Percentiles rank a stretch among this genome's conserved stretches.
phyloP scores from a whole-genome alignment of 2,113 vertebrate genomes.

The Talpa occidentalis region DNA sequence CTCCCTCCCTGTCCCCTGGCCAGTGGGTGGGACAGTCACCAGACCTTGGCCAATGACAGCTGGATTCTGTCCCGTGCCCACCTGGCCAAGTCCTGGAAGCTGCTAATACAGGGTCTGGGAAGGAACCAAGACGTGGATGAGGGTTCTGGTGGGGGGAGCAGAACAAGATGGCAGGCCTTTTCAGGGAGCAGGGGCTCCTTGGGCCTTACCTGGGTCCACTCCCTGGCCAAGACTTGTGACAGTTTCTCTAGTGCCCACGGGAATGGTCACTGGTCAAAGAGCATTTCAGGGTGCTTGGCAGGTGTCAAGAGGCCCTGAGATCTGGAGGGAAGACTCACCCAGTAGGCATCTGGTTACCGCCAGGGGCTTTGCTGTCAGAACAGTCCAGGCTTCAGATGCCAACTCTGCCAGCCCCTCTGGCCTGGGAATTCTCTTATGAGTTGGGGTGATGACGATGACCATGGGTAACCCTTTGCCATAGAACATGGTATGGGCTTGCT shows the following conservation, averaged over 20 bases:
- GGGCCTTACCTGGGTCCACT: background rate
- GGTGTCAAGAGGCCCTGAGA: background rate
- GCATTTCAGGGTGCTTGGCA: background rate
- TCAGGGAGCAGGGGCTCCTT: background rate
- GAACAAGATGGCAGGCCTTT: background rate
- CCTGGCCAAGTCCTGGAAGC: background rate
- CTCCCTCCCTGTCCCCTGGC: background rate
- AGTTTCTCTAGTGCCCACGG: background rate
- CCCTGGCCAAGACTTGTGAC: background rate
- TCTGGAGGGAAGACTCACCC: background rate
- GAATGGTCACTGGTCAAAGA: background rate
- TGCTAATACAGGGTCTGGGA: background rate
- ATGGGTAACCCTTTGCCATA: background rate
- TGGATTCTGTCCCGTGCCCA: background rate
- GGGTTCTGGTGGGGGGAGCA: background rate
- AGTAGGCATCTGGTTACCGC: background rate
- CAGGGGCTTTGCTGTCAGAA: background rate
- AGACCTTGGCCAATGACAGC: accelerated
- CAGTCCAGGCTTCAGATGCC: background rate
- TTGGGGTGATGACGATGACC: accelerated
- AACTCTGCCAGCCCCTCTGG: background rate
- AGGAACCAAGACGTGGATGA: background rate
- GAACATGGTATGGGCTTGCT: background rate
- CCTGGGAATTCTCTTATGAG: background rate
- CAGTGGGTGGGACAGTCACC: background rate